These are phyloP conservation scores for Chamaetylas fuelleborni DNA, from an alignment of 2,113 vertebrate genomes.

Conservation along the genomic window DNA sequence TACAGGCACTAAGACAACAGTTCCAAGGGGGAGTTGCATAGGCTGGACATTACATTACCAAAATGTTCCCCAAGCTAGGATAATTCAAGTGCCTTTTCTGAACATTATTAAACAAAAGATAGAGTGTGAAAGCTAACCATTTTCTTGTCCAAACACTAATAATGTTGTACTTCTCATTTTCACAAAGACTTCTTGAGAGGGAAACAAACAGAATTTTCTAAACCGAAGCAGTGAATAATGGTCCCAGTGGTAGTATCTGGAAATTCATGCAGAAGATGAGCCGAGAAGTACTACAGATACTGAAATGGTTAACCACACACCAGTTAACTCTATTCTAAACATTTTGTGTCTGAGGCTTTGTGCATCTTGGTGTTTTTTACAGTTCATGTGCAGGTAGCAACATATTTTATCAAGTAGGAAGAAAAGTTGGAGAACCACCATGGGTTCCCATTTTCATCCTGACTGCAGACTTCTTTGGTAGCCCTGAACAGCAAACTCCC, in stretches of 20 bases:
- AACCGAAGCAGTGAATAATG: neutral
- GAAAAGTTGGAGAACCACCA: neutral
- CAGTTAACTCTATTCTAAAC: neutral
- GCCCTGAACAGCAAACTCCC: neutral
- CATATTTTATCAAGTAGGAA: neutral
- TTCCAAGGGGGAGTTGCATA: neutral
- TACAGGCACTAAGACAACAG: neutral
- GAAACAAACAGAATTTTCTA: neutral
- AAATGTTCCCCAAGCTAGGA: neutral
- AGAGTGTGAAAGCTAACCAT: neutral
- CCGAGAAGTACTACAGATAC: neutral
- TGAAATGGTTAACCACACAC: neutral
- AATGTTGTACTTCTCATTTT: slow-evolving; percentile 16
- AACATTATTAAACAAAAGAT: neutral
- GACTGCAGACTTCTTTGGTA: neutral
- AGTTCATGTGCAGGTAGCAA: neutral
- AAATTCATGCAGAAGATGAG: neutral
- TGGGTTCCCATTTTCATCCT: neutral
- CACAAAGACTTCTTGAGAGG: neutral
- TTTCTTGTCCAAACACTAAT: neutral
- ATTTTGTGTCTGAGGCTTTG: neutral
- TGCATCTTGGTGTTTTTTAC: neutral
- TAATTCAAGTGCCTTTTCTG: neutral
- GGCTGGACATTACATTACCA: neutral
- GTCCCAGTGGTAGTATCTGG: neutral